phyloP scores from a whole-genome alignment of 1,140 invertebrate species.

The Druon quercuslanigerum region DNA sequence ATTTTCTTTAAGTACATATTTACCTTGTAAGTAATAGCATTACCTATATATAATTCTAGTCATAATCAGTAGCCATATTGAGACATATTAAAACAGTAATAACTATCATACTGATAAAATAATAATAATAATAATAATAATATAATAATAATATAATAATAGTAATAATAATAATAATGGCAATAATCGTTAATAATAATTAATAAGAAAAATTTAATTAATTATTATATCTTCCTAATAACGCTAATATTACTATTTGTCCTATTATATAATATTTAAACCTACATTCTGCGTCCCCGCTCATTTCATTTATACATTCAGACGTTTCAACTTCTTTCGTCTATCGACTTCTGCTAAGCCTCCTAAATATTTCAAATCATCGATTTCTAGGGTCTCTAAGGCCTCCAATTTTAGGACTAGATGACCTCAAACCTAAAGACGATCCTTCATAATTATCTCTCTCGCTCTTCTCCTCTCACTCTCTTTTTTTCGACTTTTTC shows the following conservation, averaged over 20 bases:
- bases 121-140: slow-evolving; percentile 62
- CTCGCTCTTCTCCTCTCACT: slow-evolving; percentile 26
- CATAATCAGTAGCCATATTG: slow-evolving; percentile 48
- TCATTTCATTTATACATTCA: slow-evolving; percentile 34
- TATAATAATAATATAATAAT: slow-evolving; percentile 55
- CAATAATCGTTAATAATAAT: slow-evolving; percentile 49
- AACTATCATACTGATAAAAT: slow-evolving; percentile 56
- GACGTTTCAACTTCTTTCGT: neutral
- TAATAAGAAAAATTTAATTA: slow-evolving; percentile 16
- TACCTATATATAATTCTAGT: slow-evolving; percentile 32
- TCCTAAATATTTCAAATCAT: slow-evolving; percentile 37
- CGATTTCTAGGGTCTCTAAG: slow-evolving; percentile 63
- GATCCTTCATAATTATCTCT: slow-evolving; percentile 37
- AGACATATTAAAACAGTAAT: slow-evolving; percentile 54
- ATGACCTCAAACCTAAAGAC: slow-evolving; percentile 67
- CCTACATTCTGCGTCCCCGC: slow-evolving; percentile 37
- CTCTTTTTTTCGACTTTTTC: slow-evolving; percentile 29
- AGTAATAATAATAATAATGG: slow-evolving; percentile 57
- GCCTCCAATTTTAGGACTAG: slow-evolving; percentile 71
- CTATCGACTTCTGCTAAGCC: slow-evolving; percentile 9
- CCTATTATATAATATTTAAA: slow-evolving; percentile 57
- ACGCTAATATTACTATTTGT: slow-evolving; percentile 42
- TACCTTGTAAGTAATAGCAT: slow-evolving; percentile 46
- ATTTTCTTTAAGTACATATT: slow-evolving; percentile 58
- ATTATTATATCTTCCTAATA: slow-evolving; percentile 55